Percentiles rank a stretch among this genome's conserved stretches.
phyloP scores from a whole-genome alignment of 23 tunicate genomes.

The Clavelina lepadiformis region DNA sequence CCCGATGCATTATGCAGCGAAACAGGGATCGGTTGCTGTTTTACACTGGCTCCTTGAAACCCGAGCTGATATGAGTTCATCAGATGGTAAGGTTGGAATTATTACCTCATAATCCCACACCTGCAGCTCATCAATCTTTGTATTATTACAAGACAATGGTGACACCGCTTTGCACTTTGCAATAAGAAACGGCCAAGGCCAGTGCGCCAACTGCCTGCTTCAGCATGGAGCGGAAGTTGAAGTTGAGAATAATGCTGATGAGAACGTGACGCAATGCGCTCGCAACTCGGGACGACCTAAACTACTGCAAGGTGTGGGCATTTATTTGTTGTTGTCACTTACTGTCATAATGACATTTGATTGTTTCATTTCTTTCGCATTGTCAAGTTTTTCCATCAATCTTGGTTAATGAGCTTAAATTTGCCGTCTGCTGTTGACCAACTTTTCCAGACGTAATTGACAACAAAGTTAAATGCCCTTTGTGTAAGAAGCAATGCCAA shows the following conservation, averaged over 20 bases:
- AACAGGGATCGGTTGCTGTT: conserved; percentile 35
- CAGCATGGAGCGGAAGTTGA: conserved; percentile 38
- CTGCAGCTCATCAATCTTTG: no score
- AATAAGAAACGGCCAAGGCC: conserved; percentile 15
- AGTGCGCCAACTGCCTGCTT: conserved; percentile 52
- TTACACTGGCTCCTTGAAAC: conserved; percentile 57
- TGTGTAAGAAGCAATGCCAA: conserved; percentile 33
- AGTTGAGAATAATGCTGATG: conserved; percentile 10
- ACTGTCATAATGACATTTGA: neutral
- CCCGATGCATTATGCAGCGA: conserved; percentile 40
- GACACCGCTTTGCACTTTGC: conserved; percentile 54
- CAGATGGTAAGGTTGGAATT: conserved; percentile 51
- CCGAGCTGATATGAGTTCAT: conserved; percentile 9
- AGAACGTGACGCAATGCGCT: conserved; percentile 35
- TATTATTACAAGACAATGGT: conserved; percentile 27
- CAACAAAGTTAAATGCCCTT: conserved; percentile 37
- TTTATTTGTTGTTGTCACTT: neutral
- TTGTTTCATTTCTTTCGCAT: neutral
- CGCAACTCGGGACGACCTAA: conserved; percentile 54
- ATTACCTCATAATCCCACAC: no score
- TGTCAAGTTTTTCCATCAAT: neutral
- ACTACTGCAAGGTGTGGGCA: conserved; percentile 30
- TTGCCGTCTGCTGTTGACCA: neutral
- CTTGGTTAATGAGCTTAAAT: neutral
- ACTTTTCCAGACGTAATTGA: conserved; percentile 32